Percentiles rank a stretch among this genome's conserved stretches.
Evolutionary conservation across 2,888 invertebrate genomes (phyloP).

Genomic region (Pollenia griseotomentosa): DNA sequence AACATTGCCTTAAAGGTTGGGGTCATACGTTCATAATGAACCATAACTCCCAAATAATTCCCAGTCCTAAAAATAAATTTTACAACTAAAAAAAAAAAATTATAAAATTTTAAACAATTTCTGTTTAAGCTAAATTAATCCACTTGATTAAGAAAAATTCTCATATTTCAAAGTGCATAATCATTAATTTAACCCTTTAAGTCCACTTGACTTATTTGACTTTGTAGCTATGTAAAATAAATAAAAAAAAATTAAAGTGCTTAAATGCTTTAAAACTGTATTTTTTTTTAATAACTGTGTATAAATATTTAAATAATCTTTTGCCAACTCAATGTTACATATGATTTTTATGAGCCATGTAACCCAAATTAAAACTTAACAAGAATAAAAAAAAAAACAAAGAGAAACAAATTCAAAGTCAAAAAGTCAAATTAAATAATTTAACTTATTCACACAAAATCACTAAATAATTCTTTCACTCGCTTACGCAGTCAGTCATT

Average conservation of each 20-base stretch:
- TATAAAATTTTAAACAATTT: neutral
- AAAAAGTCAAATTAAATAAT: conserved; percentile 68
- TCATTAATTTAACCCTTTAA: conserved; percentile 27
- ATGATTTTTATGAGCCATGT: conserved; percentile 52
- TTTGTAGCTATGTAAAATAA: neutral
- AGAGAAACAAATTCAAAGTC: conserved; percentile 54
- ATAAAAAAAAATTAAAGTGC: neutral
- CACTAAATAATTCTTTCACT: conserved; percentile 7
- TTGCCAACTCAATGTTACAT: conserved; percentile 30
- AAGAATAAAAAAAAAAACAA: neutral
- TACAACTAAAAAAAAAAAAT: neutral
- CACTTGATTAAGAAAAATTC: neutral
- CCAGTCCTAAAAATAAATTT: too few species aligned
- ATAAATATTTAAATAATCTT: conserved; percentile 7
- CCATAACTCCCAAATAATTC: too few species aligned
- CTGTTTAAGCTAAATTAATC: neutral
- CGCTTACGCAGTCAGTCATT: conserved; percentile 7
- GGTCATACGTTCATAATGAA: too few species aligned
- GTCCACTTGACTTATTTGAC: conserved; percentile 24
- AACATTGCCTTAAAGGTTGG: too few species aligned
- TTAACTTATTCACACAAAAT: conserved; percentile 54
- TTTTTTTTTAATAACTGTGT: neutral
- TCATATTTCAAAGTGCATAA: conserved; percentile 5
- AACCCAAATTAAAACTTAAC: conserved; percentile 55
- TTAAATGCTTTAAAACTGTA: conserved; percentile 14